Evolutionary conservation across 1,140 invertebrate species (phyloP), one percentile per base, ranked within the genome.

Genomic region (Samia ricini): DNA sequence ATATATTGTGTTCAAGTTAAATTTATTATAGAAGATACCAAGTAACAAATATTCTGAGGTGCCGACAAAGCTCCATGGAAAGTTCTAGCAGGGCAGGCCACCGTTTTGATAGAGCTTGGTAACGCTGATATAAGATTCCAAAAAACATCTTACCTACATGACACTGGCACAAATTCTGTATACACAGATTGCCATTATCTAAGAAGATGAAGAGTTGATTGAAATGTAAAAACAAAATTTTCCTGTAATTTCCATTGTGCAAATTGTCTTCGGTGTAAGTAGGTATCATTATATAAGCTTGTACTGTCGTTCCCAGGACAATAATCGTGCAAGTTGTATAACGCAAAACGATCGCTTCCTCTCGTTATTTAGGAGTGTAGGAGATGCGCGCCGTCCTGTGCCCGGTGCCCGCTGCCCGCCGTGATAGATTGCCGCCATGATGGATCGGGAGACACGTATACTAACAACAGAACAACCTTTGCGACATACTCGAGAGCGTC

Each of bases 391-490:
- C 33, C n/a, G n/a, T n/a, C n/a, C n/a, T n/a, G 33, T 42, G 33
- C 33, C 7, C 10, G 12, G 33, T 42, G 33, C 12, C 33, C 33
- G 33, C 33, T 42, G 33, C 19, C 23, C 55, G 23, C 60, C 54
- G 64, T 78, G 76, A 78, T 78, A 72, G 72, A 78, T 78, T 60
- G 73, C 64, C 63, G 69, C 64, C 67, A 70, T 78, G 76, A 78
- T 78, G 70, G 76, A 78, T 78, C 70, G 68, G 36, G 56, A 29
- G 42, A 24, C 56, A 33, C 42, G 48, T 12, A 51, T 63, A n/a
- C n/a, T n/a, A n/a, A n/a, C n/a, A n/a, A n/a, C n/a, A n/a, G 64
- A 63, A 65, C 67, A 59, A 57, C 65, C 61, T 21, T 24, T 60
- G 49, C 42, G 24, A 29, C 26, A 29, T 5, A 29, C 56, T 51